Conservation (phyloP, 1,140 invertebrate species). For the Aphelenchoides avenae region DNA sequence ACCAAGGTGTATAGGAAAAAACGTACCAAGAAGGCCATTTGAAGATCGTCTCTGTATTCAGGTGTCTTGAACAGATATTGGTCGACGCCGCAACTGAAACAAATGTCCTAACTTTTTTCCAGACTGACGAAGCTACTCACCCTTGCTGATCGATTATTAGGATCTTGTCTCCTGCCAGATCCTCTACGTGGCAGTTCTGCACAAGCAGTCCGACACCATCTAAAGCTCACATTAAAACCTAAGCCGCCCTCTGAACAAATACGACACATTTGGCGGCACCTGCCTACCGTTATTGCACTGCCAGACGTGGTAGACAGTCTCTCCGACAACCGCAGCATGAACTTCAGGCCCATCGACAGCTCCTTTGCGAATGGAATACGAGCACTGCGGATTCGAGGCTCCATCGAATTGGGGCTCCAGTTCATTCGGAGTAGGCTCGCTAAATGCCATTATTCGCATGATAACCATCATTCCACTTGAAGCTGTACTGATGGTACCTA, state of each 20-base stretch:
- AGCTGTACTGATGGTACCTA: slow-evolving; percentile 27
- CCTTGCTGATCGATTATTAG: slow-evolving; percentile 58
- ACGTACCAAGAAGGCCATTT: slow-evolving; percentile 49
- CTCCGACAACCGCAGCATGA: slow-evolving; percentile 51
- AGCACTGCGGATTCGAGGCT: slow-evolving; percentile 46
- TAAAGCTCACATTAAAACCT: slow-evolving; percentile 21
- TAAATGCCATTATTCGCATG: slow-evolving; percentile 12
- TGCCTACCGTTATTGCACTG: slow-evolving; percentile 40
- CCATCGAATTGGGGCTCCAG: slow-evolving; percentile 58
- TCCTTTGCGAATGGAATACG: slow-evolving; percentile 56
- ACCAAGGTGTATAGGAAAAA: background rate
- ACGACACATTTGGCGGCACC: background rate
- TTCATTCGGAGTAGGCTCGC: slow-evolving; percentile 44
- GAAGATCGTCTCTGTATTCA: slow-evolving; percentile 49
- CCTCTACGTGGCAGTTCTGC: slow-evolving; percentile 58
- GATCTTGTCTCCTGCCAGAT: slow-evolving; percentile 56
- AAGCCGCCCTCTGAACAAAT: slow-evolving; percentile 1
- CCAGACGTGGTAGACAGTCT: slow-evolving; percentile 57
- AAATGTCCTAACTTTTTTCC: slow-evolving; percentile 8
- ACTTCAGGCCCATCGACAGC: slow-evolving; percentile 51
- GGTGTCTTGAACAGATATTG: slow-evolving; percentile 54
- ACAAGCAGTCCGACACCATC: slow-evolving; percentile 55
- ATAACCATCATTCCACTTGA: slow-evolving; percentile 35
- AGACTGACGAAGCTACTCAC: slow-evolving; percentile 20
- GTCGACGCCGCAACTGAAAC: slow-evolving; percentile 54